Percentiles rank a stretch among this genome's conserved stretches.
These are phyloP conservation scores for Trialeurodes vaporariorum DNA, from an alignment of 1,140 invertebrate genomes.

Conservation along the genomic window DNA sequence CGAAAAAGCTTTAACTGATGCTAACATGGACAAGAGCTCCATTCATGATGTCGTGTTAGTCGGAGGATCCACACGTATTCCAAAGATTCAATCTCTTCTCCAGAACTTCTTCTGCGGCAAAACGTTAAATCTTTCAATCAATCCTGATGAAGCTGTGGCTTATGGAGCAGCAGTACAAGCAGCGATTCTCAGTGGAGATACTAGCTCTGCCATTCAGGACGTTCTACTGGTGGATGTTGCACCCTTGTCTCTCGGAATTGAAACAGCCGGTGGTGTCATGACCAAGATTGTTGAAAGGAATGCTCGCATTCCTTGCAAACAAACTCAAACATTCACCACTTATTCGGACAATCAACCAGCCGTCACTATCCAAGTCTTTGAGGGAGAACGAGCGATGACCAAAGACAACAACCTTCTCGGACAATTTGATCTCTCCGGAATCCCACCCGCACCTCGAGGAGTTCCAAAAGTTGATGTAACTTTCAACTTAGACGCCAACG, in stretches of 20 bases:
- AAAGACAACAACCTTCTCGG: slow-evolving; percentile 70
- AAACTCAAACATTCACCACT: too few relatives aligned
- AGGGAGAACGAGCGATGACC: slow-evolving; percentile 68
- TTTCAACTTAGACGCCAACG: too few relatives aligned
- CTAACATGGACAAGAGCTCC: too few relatives aligned
- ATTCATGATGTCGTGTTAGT: slow-evolving; percentile 70
- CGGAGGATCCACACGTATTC: slow-evolving; percentile 63
- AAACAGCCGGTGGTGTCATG: slow-evolving; percentile 87
- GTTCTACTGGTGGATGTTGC: slow-evolving; percentile 85
- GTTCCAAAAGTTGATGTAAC: slow-evolving; percentile 86
- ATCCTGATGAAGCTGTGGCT: slow-evolving; percentile 65
- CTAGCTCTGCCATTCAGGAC: slow-evolving; percentile 83
- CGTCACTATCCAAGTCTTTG: too few relatives aligned
- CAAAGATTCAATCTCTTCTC: too few relatives aligned
- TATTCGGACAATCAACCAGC: slow-evolving; percentile 94
- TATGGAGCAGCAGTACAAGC: slow-evolving; percentile 60
- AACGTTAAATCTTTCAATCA: slow-evolving; percentile 63
- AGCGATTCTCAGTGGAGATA: too few relatives aligned
- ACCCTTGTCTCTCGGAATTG: slow-evolving; percentile 84
- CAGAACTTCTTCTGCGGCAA: too few relatives aligned
- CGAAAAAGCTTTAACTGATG: too few relatives aligned
- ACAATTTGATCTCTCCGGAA: slow-evolving; percentile 86
- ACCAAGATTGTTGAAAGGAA: too few relatives aligned
- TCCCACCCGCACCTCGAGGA: slow-evolving; percentile 84
- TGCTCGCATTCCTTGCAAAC: too few relatives aligned